Base-by-base conservation (phyloP, 2,113 vertebrate genomes). In the Chlamydotis undulata region DNA sequence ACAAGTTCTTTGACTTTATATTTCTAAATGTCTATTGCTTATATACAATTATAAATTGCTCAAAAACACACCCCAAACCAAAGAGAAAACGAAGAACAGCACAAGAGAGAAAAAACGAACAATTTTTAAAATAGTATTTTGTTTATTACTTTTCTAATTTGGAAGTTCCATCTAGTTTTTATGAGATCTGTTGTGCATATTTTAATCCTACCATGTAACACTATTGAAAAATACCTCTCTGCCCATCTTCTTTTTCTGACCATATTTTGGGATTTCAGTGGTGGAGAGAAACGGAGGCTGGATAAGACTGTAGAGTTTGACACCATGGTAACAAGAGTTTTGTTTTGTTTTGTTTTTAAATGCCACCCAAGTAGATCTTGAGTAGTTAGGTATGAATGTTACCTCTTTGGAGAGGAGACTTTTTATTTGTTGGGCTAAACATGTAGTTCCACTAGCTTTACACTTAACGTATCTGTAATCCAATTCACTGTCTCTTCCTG, bases 381-480 rank as follows among this genome's bases (percentile, higher is more conserved):
- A 55, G 31, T 74, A 26, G n/a, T 47, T 67, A 53, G 17, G 17
- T 70, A 49, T 28, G 17, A 75, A 37, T 60, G 17, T 57, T 61
- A 31, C 17, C 26, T 50, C 35, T 79, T 43, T 83, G 61, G 56
- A 82, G 52, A 70, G 25, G 16, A 71, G 18, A 7, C 47, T 43
- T 91, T 63, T 45, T 67, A 33, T 87, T 35, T 68, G 12, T 21
- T 80, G 57, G 13, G 35, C 24, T 59, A 70, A 83, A 63, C 10
- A 39, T 29, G 11, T 45, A 39, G 29, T 12, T 80, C 16, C 28
- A 23, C 71, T 35, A 59, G 21, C 18, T 71, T 61, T 68, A 39
- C 25, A 16, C 17, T 83, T 83, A 1, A 1, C 0, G 0, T 61
- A 33, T 47, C 6, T 70, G 4, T 68, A 53, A 45, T 67, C 35